Conservation (phyloP, 2,113 vertebrate genomes). For the Ariopsis seemanni region DNA sequence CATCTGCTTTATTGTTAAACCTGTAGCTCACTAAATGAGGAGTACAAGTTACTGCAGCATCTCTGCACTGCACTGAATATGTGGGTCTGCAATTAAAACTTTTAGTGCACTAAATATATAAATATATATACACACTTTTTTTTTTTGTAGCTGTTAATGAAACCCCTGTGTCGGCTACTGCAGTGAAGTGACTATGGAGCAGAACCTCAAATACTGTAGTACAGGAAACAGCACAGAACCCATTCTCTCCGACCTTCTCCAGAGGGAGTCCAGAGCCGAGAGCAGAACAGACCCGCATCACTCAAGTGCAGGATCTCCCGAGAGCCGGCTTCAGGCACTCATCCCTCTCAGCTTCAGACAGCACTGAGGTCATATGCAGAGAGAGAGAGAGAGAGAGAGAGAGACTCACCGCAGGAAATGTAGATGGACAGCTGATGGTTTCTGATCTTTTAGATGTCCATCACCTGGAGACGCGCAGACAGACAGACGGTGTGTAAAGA, state of each 20-base stretch:
- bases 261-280: not conserved
- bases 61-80: not conserved
- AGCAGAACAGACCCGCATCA: not conserved
- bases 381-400: not conserved
- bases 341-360: too few relatives aligned
- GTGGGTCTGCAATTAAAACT: not conserved
- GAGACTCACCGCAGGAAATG: constrained; percentile 65
- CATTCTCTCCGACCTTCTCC: not conserved
- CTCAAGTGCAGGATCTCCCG: too few relatives aligned
- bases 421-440: constrained; percentile 23
- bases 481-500: not conserved
- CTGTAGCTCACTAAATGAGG: not conserved
- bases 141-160: not conserved
- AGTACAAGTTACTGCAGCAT: not conserved
- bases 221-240: not conserved
- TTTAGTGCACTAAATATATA: not conserved
- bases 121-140: too few relatives aligned
- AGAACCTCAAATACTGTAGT: not conserved
- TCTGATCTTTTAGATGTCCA: constrained; percentile 65
- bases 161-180: not conserved
- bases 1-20: not conserved
- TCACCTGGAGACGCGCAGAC: constrained; percentile 49
- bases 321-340: too few relatives aligned
- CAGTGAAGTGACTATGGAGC: not conserved
- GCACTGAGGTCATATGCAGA: too few relatives aligned